A percentile compares a stretch with the other conserved stretches of the same genome.
Conservation (phyloP, 2,113 vertebrate species). For the Brachionichthys hirsutus region DNA sequence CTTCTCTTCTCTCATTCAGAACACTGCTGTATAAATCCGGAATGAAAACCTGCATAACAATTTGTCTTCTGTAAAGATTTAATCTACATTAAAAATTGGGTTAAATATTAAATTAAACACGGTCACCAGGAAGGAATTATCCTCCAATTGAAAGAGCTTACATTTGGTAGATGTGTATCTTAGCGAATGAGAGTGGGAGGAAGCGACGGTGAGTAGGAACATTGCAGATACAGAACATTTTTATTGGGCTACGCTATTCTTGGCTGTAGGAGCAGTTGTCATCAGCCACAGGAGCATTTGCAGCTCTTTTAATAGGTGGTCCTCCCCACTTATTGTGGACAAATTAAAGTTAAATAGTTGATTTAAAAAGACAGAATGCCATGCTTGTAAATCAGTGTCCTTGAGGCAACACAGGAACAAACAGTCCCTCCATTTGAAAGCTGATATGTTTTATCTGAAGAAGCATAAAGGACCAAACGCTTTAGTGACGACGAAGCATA, state of each 20-base stretch:
- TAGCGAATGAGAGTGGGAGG: neutral
- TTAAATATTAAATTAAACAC: no score
- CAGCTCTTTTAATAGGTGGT: constrained; percentile 57
- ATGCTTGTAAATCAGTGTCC: neutral
- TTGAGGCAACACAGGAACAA: neutral
- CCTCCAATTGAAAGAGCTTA: no score
- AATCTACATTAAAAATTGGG: no score
- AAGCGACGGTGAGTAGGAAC: constrained; percentile 22
- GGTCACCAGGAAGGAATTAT: no score
- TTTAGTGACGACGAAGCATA: no score
- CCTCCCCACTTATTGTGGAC: constrained; percentile 3
- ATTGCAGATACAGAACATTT: constrained; percentile 31
- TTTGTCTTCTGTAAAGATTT: no score
- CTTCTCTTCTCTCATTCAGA: neutral
- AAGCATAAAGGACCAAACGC: no score
- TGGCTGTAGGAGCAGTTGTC: constrained; percentile 50
- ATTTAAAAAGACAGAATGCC: constrained; percentile 10
- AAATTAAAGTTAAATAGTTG: constrained; percentile 12
- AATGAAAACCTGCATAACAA: no score
- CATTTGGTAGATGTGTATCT: no score
- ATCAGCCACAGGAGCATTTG: constrained; percentile 37
- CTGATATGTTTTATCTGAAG: neutral
- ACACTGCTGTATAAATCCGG: no score
- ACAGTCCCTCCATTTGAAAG: neutral
- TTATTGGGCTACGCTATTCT: constrained; percentile 50